These are phyloP conservation scores for Stegodyphus dumicola DNA, from an alignment of 1,140 invertebrate species.

Conservation along the genomic window DNA sequence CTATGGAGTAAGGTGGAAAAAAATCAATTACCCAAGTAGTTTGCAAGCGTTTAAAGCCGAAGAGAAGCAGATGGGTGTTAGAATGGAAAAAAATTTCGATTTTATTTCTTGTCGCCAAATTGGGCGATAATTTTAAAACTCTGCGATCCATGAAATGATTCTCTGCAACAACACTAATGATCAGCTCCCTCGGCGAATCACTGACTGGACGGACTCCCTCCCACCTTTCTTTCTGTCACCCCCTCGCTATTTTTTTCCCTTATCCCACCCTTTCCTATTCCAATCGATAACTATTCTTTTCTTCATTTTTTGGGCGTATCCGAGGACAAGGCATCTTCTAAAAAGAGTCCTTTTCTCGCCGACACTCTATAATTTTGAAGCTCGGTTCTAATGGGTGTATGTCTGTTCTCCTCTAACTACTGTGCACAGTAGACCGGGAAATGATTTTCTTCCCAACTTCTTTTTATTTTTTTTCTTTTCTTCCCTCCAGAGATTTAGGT, in stretches of 20 bases:
- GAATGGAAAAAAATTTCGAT: too few species aligned
- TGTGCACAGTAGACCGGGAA: conserved; percentile 38
- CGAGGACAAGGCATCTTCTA: neutral
- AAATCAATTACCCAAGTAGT: too few species aligned
- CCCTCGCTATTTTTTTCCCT: neutral
- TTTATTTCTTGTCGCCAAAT: neutral
- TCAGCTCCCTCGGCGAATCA: neutral
- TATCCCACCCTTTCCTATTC: neutral
- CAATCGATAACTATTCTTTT: conserved; percentile 31
- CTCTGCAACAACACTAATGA: neutral
- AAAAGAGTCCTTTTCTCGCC: conserved; percentile 4
- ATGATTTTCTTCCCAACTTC: conserved; percentile 22
- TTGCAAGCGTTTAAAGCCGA: too few species aligned
- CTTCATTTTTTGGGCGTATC: conserved; percentile 24
- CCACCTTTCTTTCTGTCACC: neutral
- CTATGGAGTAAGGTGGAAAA: too few species aligned
- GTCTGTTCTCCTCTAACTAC: neutral
- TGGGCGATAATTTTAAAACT: neutral
- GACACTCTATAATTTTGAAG: conserved; percentile 34
- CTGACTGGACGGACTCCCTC: neutral
- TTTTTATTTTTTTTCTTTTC: neutral
- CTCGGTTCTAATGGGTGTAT: neutral
- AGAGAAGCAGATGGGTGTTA: too few species aligned
- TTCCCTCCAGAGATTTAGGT: too few species aligned
- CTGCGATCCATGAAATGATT: too few species aligned